These are phyloP conservation scores for Venustaconcha ellipsiformis DNA, from an alignment of 1,140 invertebrate species.

Conservation along the genomic window DNA sequence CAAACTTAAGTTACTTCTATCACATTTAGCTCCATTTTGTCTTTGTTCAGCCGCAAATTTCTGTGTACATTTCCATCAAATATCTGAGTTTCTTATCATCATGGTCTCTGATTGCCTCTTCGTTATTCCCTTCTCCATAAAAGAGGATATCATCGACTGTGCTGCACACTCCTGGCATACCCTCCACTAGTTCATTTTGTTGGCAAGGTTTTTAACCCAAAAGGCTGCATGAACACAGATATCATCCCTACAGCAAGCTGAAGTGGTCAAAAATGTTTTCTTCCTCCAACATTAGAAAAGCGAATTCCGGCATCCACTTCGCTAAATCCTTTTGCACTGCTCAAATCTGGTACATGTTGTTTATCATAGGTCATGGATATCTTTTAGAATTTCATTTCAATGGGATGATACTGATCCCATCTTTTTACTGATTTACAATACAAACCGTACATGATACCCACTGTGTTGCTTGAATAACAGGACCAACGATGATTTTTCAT, in stretches of 20 bases:
- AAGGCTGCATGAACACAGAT: constrained; percentile 32
- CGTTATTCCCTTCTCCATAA: neutral
- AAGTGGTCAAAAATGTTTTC: constrained; percentile 24
- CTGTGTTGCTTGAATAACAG: constrained; percentile 36
- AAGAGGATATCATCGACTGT: constrained; percentile 64
- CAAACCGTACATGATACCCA: constrained; percentile 38
- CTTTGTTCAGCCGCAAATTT: no score
- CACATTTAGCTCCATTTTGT: no score
- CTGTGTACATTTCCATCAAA: no score
- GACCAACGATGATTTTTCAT: constrained; percentile 33
- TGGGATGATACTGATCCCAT: constrained; percentile 23
- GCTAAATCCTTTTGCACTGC: constrained; percentile 30
- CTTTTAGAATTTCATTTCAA: constrained; percentile 35
- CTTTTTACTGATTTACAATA: constrained; percentile 6
- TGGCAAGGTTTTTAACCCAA: constrained; percentile 44
- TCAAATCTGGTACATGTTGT: constrained; percentile 23
- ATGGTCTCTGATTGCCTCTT: no score
- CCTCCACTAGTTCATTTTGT: constrained; percentile 58
- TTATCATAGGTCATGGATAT: constrained; percentile 28
- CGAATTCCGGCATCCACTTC: constrained; percentile 27
- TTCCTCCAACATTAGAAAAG: constrained; percentile 29
- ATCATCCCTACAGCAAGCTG: constrained; percentile 32
- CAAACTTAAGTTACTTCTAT: no score
- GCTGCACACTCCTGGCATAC: constrained; percentile 32
- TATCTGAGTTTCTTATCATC: no score